Evolutionary conservation across 2,113 vertebrate species (phyloP), one percentile per base, ranked within the genome.

Genomic region (Azemiops feae): DNA sequence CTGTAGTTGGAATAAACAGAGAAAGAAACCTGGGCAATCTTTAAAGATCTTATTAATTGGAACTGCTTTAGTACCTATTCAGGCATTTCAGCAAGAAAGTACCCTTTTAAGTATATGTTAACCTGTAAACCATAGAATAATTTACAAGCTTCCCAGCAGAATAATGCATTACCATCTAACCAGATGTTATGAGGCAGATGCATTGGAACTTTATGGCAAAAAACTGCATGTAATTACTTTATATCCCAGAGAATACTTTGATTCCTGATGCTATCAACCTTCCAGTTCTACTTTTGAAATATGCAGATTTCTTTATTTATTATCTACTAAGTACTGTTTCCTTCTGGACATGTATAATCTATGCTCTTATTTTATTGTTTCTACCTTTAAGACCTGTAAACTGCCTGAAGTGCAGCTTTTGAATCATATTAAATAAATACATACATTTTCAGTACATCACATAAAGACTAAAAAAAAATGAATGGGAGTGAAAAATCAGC

Each of bases 141-240:
- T 91, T 93, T 91, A 88, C 54, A 91, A n/a, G 53, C n/a, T 93
- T 93, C 30, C 86, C 50, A 58, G 30, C 60, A 91, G 60, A 88
- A 91, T 64, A 91, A 93, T 52, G 50, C 58, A 93, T 88, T 88
- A 39, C 55, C 27, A 91, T 43, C 86, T 85, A 93, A 87, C 39
- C 20, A 88, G 89, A 52, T 57, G 34, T 88, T 39, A 81, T 57
- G 55, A 91, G 20, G 58, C 23, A 91, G 53, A 11, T 74, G 39
- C 14, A 55, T 50, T 20, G 39, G 60, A 91, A 23, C 34, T 55
- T 69, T 39, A 9, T 27, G 58, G 25, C 5, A 85, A 91, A 91
- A 85, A 52, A 8, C 22, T 88, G 20, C 10, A 60, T 52, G 18
- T 45, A 89, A 88, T 34, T 52, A 45, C 16, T 39, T 93, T 23